These are phyloP conservation scores for Fragum sueziense DNA, from an alignment of 2,888 invertebrate genomes.

Conservation along the genomic window DNA sequence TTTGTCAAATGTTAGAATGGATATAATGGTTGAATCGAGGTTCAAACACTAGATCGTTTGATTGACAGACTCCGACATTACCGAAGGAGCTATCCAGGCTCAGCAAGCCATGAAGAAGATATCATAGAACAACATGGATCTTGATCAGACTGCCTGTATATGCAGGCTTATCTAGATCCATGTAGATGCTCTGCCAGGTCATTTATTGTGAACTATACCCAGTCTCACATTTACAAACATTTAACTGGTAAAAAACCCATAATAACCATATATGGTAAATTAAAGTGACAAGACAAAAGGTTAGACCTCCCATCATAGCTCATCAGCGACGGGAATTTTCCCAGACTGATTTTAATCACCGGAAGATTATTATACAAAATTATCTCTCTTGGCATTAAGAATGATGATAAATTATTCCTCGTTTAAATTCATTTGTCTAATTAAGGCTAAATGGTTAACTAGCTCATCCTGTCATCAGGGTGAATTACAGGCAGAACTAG, in stretches of 20 bases:
- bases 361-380: constrained; percentile 57
- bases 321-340: constrained; percentile 31
- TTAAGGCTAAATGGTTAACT: constrained; percentile 48
- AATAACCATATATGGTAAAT: constrained; percentile 26
- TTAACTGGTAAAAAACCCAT: constrained; percentile 20
- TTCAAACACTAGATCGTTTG: no score
- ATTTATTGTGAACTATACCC: no score
- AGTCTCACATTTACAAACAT: constrained; percentile 23
- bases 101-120: no score
- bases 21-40: no score
- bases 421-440: constrained; percentile 59
- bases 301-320: constrained; percentile 10
- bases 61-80: no score
- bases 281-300: constrained; percentile 27
- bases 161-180: no score
- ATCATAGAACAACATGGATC: no score
- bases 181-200: no score
- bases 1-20: no score
- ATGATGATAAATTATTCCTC: constrained; percentile 57
- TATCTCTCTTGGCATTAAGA: constrained; percentile 59
- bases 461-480: constrained; percentile 47
- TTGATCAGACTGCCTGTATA: no score
- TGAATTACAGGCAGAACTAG: constrained; percentile 31
- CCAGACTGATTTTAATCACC: constrained; percentile 60
- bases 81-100: no score